Evolutionary conservation across 2,888 invertebrate species (phyloP).

Genomic region (Mimumesa dahlbomi): DNA sequence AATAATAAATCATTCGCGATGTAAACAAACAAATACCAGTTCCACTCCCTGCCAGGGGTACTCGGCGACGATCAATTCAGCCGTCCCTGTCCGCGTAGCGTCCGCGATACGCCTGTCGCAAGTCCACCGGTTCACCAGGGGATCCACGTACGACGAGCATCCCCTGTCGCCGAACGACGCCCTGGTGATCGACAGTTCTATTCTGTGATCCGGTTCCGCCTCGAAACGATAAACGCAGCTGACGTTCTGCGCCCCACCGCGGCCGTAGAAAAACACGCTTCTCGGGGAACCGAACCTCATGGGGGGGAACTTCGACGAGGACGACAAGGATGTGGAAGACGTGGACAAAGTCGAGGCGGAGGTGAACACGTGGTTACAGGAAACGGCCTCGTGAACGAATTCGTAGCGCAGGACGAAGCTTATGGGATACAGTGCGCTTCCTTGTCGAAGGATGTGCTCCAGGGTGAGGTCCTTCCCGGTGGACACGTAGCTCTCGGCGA

Average conservation of each 20-base stretch:
- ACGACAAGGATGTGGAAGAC: slow-evolving; percentile 57
- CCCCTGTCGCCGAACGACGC: slow-evolving; percentile 87
- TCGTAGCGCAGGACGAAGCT: slow-evolving; percentile 90
- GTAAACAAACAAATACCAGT: slow-evolving; percentile 80
- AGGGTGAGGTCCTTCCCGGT: slow-evolving; percentile 88
- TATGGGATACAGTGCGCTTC: slow-evolving; percentile 90
- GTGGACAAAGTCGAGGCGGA: slow-evolving; percentile 61
- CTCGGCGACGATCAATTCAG: slow-evolving; percentile 72
- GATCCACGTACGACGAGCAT: slow-evolving; percentile 86
- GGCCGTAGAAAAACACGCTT: slow-evolving; percentile 91
- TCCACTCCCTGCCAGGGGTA: slow-evolving; percentile 82
- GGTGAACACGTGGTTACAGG: slow-evolving; percentile 77
- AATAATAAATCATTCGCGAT: too few species aligned
- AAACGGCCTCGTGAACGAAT: slow-evolving; percentile 85
- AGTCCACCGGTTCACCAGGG: slow-evolving; percentile 85
- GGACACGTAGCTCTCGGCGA: slow-evolving; percentile 89
- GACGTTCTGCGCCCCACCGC: slow-evolving; percentile 89
- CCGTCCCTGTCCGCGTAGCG: slow-evolving; percentile 55
- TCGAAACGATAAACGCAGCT: slow-evolving; percentile 89
- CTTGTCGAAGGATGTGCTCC: slow-evolving; percentile 88
- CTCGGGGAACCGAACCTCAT: slow-evolving; percentile 88
- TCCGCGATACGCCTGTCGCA: slow-evolving; percentile 81
- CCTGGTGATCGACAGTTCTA: slow-evolving; percentile 86
- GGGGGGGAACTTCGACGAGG: slow-evolving; percentile 60
- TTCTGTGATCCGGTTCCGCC: slow-evolving; percentile 85